These are phyloP conservation scores for Andrena dorsata DNA, from an alignment of 2,888 invertebrate species.

Conservation along the genomic window DNA sequence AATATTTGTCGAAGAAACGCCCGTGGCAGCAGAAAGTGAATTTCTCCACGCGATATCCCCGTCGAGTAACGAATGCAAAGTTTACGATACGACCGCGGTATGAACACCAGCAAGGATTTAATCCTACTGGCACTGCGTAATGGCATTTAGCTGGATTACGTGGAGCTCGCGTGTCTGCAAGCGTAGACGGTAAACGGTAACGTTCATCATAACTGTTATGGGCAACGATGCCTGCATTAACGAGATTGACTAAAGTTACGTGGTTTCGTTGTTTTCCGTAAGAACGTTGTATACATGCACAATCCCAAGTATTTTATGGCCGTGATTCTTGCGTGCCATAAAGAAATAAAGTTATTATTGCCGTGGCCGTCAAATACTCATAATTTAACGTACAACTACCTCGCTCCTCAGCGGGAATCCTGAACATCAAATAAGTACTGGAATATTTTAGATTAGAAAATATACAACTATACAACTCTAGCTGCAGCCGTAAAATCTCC, in stretches of 20 bases:
- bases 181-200: slow-evolving; percentile 66
- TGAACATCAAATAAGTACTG: neutral
- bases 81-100: slow-evolving; percentile 58
- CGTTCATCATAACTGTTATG: slow-evolving; percentile 70
- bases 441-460: neutral
- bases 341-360: neutral
- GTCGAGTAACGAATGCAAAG: slow-evolving; percentile 47
- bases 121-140: slow-evolving; percentile 65
- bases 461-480: too few species aligned
- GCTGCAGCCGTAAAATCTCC: too few species aligned
- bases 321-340: neutral
- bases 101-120: slow-evolving; percentile 64
- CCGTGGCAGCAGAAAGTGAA: neutral
- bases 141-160: slow-evolving; percentile 71
- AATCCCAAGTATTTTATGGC: slow-evolving; percentile 3
- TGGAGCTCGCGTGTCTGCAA: slow-evolving; percentile 58
- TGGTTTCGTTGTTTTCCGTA: slow-evolving; percentile 53
- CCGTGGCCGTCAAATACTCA: neutral
- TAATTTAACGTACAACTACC: neutral
- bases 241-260: slow-evolving; percentile 65
- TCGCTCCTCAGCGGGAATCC: neutral
- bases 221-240: slow-evolving; percentile 53
- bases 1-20: neutral
- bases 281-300: slow-evolving; percentile 31
- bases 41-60: slow-evolving; percentile 13